These are phyloP conservation scores for Pocillopora damicornis DNA, from an alignment of 64 coral and sea anemone species.

Conservation along the genomic window DNA sequence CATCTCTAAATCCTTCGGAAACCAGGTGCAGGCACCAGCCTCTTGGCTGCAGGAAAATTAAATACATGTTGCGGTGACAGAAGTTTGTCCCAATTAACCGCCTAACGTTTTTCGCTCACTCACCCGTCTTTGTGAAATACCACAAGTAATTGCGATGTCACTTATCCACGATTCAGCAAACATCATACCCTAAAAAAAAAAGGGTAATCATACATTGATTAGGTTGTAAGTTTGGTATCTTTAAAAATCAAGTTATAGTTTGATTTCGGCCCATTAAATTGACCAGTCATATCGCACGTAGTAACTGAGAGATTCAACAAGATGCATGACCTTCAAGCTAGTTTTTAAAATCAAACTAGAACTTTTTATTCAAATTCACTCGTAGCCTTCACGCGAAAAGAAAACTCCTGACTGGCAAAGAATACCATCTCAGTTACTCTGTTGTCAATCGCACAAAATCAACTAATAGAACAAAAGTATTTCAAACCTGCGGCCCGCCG, in stretches of 20 bases:
- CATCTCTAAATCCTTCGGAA: too few relatives aligned
- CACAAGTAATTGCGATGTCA: constrained; percentile 72
- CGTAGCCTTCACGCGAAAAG: neutral
- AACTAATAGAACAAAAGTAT: neutral
- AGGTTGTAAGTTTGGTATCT: too few relatives aligned
- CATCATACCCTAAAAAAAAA: constrained; percentile 71
- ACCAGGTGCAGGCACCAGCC: too few relatives aligned
- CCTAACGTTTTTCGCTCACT: neutral
- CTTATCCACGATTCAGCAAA: constrained; percentile 75
- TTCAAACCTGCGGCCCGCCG: constrained; percentile 66
- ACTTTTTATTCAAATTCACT: neutral
- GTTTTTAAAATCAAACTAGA: too few relatives aligned
- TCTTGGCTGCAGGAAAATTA: too few relatives aligned
- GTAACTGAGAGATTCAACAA: too few relatives aligned
- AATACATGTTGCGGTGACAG: too few relatives aligned
- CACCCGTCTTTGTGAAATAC: constrained; percentile 79
- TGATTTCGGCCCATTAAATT: too few relatives aligned
- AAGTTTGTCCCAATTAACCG: too few relatives aligned
- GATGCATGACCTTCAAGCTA: too few relatives aligned
- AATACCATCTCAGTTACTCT: neutral
- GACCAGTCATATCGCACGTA: too few relatives aligned
- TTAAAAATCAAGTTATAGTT: too few relatives aligned
- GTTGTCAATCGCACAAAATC: neutral
- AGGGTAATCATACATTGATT: neutral
- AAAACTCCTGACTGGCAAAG: neutral